Evolutionary conservation across 1,140 invertebrate genomes (phyloP).

Genomic region (Hermatobates lingyangjiaoensis): DNA sequence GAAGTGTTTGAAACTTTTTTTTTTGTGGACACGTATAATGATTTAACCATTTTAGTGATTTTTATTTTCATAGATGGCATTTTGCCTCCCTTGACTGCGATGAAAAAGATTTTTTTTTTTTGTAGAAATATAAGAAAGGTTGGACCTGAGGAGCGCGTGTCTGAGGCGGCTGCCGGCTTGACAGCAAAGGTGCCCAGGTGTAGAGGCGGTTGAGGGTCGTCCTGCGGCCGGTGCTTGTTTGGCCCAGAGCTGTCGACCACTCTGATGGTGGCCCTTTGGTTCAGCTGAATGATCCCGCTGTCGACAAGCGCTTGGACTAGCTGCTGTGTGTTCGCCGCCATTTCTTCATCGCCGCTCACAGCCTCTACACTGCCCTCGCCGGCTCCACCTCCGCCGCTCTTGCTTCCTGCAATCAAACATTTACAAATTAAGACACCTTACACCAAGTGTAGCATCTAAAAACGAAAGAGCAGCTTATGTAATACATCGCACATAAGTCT

Average conservation of each 20-base stretch:
- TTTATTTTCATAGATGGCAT: too few relatives aligned
- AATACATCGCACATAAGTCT: too few relatives aligned
- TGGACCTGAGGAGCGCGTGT: too few relatives aligned
- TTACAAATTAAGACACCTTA: background rate
- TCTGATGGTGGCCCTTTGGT: constrained; percentile 14
- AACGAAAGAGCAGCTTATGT: background rate
- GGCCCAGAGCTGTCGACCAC: constrained; percentile 12
- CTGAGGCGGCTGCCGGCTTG: constrained; percentile 9
- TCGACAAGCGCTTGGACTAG: constrained; percentile 14
- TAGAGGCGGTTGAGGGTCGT: constrained; percentile 1
- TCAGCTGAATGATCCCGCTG: constrained; percentile 15
- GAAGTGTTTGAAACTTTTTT: too few relatives aligned
- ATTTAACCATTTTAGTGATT: too few relatives aligned
- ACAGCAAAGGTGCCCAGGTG: constrained; percentile 13
- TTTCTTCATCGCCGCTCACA: constrained; percentile 1
- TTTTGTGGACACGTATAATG: too few relatives aligned
- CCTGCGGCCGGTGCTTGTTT: background rate
- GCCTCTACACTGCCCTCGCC: constrained; percentile 1
- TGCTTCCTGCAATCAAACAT: constrained; percentile 8
- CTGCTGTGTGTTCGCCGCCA: constrained; percentile 9
- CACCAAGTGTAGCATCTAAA: background rate
- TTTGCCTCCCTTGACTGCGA: too few relatives aligned
- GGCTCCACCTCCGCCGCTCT: constrained; percentile 6
- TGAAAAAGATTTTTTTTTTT: too few relatives aligned
- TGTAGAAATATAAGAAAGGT: too few relatives aligned